Evolutionary conservation across 2,888 invertebrate species (phyloP), one percentile per base, ranked within the genome.

Genomic region (Anorthoa munda): DNA sequence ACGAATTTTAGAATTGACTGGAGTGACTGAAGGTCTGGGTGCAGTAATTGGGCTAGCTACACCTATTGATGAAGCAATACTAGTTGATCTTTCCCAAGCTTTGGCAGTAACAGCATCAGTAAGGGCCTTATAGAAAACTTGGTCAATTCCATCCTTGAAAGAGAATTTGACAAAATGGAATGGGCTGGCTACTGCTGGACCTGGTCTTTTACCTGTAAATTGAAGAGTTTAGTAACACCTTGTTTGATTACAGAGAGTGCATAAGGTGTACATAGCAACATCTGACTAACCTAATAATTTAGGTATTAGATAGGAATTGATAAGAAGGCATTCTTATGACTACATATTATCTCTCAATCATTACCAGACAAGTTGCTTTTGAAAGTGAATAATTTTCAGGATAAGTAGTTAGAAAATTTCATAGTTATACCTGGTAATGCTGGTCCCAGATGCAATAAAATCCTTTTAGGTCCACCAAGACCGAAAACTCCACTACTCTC

Each of bases 111-210:
- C 93, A 9, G 97, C 97, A 85, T 98, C 97, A 85, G 96, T 97
- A 13, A 98, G 91, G 9, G 97, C 96, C 79, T 95, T 96, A 56
- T 97, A 94, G 86, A 98, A 98, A 83, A 97, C 95, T 18, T 97
- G 90, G 85, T 97, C 97, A 66, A 98, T 97, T 0, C 98, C 98
- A 92, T 98, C 98, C 91, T 98, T 98, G 86, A 99, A 99, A 0
- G 98, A 98, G 31, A 99, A 95, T 93, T 99, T 98, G 21, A 99
- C 96, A 90, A 97, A 98, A 88, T 98, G 97, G 87, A 97, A 97
- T 18, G 97, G 94, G 89, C 98, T 98, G 66, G 95, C 96, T 75
- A 97, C 97, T 59, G 98, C 96, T 21, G 99, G 99, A 0, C 98
- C 98, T 56, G 98, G 97, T 77, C 97, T 94, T 92, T 97, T 98